Base-by-base conservation (phyloP, 2,888 invertebrate species). In the Smittia aterrima region DNA sequence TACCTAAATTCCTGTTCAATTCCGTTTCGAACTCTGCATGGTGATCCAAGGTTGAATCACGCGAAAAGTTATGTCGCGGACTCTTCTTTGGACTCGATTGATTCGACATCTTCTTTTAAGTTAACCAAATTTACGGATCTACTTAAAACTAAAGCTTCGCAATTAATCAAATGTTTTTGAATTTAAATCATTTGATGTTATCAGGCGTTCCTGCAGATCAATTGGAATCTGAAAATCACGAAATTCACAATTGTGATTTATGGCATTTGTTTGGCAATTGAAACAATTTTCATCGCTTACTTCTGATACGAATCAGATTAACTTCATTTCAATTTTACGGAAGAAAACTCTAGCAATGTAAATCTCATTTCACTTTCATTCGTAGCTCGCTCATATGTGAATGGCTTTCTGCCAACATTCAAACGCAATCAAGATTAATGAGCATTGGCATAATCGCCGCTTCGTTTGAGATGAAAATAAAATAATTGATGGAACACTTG, bases 1-100 rank as follows among this genome's bases (percentile, higher is more conserved):
- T 75, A 76, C 76, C 76, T 66, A 76, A 66, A 53, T 75, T 75
- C 20, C 75, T 53, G 64, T 76, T 76, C 66, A 66, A 58, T 62
- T 76, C 75, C 6, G 22, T 66, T 75, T 76, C 76, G n/a, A 75
- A 74, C 25, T 74, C 71, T 6, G 70, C 75, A 58, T 74, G 75
- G 24, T 73, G 68, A 32, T 76, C 74, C 22, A 75, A 40, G 24
- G 41, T 53, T 11, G 74, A 32, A 32, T 76, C 75, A 41, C 64
- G 58, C 18, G 74, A 73, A 62, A 73, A 74, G 4, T 70, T 58
- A 11, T 25, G 67, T 16, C 40, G 18, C n/a, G 64, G 64, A 54
- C 22, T 71, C 24, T 73, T 73, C 1, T 0, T 16, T 41, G 73
- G 73, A 64, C 73, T 73, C 22, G 73, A 73, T 66, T 41, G 18